Base-by-base conservation (phyloP, 35 echinoderm and acorn worm species). In the Lytechinus pictus region DNA sequence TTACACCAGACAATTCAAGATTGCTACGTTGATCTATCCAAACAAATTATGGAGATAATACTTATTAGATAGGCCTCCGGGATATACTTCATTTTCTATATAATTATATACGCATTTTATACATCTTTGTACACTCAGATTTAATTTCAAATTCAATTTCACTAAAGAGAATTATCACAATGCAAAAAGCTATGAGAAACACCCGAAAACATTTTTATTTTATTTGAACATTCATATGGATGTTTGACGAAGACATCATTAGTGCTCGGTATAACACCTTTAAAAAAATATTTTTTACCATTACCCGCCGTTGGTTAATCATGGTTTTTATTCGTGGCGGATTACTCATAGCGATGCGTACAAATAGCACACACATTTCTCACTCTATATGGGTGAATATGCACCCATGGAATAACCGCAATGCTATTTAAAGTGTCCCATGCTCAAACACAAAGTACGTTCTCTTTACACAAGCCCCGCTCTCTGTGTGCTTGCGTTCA, bases 401-500 rank as follows among this genome's bases (percentile, higher is more conserved):
- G 66, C 66, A 44, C 33, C 33, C 33, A 79, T 79, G n/a, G 21
- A 6, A 16, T 24, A 79, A 79, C 66, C 66, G 66, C 66, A 79
- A 21, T 71, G 61, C 61, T 71, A 71, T 71, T 13, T 71, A 79
- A 79, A 79, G 66, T 79, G 66, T 79, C n/a, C 66, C n/a, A 44
- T 44, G 33, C 66, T 79, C 16, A 19, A n/a, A 79, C 66, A 79
- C 66, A 79, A 90, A 90, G 55, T 93, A 93, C 8, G 92, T 27
- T 57, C 92, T 93, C 54, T 93, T 33, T 93, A 93, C 92, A 93
- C 92, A 93, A 57, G 54, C 28, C 55, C 21, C 16, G 53, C 54
- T 55, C 21, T 92, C 86, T 52, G 88, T 93, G 13, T 93, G 92
- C 55, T 57, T 12, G 92, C 24, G 55, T 57, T 93, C 55, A 54